These are phyloP conservation scores for Micrastur ruficollis DNA, from an alignment of 2,797 vertebrate species.

Conservation along the genomic window DNA sequence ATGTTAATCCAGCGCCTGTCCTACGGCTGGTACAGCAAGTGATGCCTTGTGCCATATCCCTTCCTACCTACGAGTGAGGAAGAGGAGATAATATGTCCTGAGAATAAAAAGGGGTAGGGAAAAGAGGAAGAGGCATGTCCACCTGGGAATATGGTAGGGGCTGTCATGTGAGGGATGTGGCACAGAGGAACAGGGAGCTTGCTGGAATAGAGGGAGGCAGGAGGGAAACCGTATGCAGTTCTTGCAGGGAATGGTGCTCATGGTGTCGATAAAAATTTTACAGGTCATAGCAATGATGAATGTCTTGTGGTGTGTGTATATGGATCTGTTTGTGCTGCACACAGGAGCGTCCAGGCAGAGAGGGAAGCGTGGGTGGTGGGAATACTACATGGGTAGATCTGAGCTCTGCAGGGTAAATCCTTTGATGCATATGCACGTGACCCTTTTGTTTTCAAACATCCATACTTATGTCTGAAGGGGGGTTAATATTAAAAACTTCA, in stretches of 20 bases:
- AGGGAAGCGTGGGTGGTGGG: background rate
- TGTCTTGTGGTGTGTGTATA: background rate
- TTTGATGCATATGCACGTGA: accelerated
- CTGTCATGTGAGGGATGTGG: background rate
- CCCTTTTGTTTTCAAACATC: background rate
- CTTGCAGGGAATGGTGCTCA: background rate
- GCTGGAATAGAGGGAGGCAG: background rate
- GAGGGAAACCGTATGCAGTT: accelerated
- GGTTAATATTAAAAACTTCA: background rate
- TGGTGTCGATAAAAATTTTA: background rate
- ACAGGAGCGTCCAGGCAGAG: background rate
- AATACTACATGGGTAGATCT: background rate
- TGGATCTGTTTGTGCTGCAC: background rate
- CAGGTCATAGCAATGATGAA: background rate
- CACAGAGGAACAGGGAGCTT: background rate
- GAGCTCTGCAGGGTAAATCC: background rate
- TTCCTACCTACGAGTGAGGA: background rate
- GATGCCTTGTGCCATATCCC: background rate
- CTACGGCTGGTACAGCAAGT: background rate
- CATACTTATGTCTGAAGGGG: background rate
- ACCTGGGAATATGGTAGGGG: background rate
- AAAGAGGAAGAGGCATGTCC: background rate
- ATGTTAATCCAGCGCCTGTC: background rate
- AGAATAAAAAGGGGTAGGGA: background rate
- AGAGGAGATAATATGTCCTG: background rate